A percentile compares a stretch with the other conserved stretches of the same genome.
These are phyloP conservation scores for Uloborus diversus DNA, from an alignment of 1,140 invertebrate genomes.

Conservation along the genomic window DNA sequence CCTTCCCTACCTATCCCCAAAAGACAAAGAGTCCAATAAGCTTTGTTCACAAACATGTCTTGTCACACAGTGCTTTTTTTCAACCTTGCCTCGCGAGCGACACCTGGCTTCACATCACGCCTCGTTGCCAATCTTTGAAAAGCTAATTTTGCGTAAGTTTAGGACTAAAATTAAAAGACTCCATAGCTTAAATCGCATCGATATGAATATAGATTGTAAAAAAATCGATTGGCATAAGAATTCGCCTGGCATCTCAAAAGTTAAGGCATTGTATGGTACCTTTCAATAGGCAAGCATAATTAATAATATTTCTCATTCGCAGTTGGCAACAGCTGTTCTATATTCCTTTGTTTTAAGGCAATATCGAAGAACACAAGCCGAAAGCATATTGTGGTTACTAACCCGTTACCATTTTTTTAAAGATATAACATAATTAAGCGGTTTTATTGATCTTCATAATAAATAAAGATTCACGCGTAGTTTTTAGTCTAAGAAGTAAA, in stretches of 20 bases:
- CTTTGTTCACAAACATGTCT: conserved; percentile 22
- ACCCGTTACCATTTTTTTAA: too few species aligned
- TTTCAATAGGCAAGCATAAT: conserved; percentile 28
- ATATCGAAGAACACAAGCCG: conserved; percentile 20
- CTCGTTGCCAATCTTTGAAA: conserved; percentile 7
- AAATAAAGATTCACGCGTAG: too few species aligned
- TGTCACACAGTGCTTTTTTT: background rate
- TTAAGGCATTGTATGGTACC: background rate
- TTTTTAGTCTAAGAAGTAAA: conserved; percentile 5
- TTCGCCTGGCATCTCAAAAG: background rate
- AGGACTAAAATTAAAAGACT: conserved; percentile 43
- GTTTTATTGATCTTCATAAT: too few species aligned
- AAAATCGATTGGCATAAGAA: background rate
- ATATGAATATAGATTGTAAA: background rate
- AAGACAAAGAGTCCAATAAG: conserved; percentile 37
- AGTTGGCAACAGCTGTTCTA: conserved; percentile 13
- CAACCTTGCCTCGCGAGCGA: too few species aligned
- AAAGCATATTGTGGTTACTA: too few species aligned
- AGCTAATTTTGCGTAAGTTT: background rate
- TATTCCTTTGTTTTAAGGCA: conserved; percentile 13
- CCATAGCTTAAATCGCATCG: background rate
- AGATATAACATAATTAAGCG: too few species aligned
- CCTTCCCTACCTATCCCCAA: background rate
- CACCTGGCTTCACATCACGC: conserved; percentile 16
- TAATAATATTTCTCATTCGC: conserved; percentile 29